Evolutionary conservation across 1,140 invertebrate genomes (phyloP).

Genomic region (Lordiphosa stackelbergi): DNA sequence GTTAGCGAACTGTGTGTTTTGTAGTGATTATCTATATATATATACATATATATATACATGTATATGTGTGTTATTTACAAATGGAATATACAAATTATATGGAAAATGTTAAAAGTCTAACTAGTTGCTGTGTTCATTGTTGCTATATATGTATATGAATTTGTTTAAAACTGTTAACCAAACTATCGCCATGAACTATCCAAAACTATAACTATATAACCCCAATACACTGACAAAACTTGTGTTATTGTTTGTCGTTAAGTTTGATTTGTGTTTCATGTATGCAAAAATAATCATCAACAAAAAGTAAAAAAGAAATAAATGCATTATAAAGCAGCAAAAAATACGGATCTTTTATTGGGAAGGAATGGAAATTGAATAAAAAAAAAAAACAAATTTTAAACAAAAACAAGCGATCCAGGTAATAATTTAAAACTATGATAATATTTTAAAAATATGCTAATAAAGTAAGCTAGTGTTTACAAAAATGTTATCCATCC

Average conservation of each 20-base stretch:
- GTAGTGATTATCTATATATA: conserved; percentile 45
- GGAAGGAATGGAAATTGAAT: too few relatives aligned
- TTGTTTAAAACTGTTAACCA: conserved; percentile 53
- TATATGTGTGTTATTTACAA: conserved; percentile 59
- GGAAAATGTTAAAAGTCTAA: conserved; percentile 50
- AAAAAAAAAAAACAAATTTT: too few relatives aligned
- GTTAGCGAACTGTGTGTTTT: conserved; percentile 48
- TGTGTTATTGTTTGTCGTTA: conserved; percentile 40
- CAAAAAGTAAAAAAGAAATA: conserved; percentile 43
- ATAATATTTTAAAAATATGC: too few relatives aligned
- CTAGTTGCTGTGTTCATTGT: conserved; percentile 74
- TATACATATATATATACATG: conserved; percentile 32
- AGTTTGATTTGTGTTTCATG: conserved; percentile 53
- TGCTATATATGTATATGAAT: conserved; percentile 50
- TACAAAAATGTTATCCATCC: too few relatives aligned
- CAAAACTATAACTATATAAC: conserved; percentile 17
- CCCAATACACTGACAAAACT: conserved; percentile 18
- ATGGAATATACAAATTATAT: conserved; percentile 35
- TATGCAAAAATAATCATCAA: conserved; percentile 53
- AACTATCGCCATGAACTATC: conserved; percentile 25
- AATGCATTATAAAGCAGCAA: conserved; percentile 49
- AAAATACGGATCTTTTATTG: conserved; percentile 19
- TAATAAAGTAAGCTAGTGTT: too few relatives aligned
- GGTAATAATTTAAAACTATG: too few relatives aligned
- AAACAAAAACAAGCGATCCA: too few relatives aligned